Conservation (phyloP, 2,113 vertebrate species). For the Calonectris borealis region DNA sequence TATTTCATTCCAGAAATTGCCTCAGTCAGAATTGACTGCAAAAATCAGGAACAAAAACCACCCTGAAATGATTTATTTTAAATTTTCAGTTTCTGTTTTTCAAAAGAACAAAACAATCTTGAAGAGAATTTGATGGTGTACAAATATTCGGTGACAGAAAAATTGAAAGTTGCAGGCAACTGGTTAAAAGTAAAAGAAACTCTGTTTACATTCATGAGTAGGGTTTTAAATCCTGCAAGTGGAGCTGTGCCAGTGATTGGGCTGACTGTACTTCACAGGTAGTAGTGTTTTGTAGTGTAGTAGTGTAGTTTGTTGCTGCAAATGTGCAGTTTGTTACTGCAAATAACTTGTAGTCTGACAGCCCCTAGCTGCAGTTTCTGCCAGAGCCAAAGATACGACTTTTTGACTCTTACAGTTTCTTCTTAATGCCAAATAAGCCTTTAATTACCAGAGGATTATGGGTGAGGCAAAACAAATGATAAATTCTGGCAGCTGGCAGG, state of each 20-base stretch:
- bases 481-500: neutral
- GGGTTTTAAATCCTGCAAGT: neutral
- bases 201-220: fast-evolving
- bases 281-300: neutral
- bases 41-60: neutral
- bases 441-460: neutral
- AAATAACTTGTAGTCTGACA: neutral
- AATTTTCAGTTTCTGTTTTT: neutral
- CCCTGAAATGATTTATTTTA: fast-evolving
- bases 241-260: neutral
- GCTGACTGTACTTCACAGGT: neutral
- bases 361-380: neutral
- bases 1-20: neutral
- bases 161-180: neutral
- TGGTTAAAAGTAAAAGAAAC: neutral
- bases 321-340: neutral
- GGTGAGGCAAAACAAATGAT: neutral
- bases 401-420: neutral
- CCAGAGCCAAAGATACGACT: neutral
- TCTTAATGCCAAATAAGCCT: neutral
- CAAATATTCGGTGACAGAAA: neutral
- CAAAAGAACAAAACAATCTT: neutral
- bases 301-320: neutral
- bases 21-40: neutral
- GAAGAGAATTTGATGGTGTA: neutral